Evolutionary conservation across 2,888 invertebrate genomes (phyloP), one percentile per base, ranked within the genome.

Genomic region (Anodontia alba): DNA sequence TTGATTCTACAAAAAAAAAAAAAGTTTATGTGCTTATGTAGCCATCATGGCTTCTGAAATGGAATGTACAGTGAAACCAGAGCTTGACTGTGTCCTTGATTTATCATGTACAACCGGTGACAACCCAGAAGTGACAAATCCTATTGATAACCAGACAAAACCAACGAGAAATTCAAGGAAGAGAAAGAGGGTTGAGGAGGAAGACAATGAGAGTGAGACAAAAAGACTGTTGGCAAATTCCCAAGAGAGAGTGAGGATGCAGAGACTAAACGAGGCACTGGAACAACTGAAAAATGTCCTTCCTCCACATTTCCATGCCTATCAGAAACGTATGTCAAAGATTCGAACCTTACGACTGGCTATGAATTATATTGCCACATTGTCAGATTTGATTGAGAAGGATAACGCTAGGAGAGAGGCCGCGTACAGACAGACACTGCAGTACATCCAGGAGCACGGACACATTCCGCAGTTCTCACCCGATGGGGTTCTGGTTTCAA

Each of bases 331-430:
- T 7, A 84, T 89, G 83, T 91, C 91, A 5, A 91, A 91, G 78
- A 90, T 91, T 26, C 81, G 90, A 62, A 89, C 90, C 7, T 76
- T 91, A 20, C 83, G 89, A 15, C 73, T 89, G n/a, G 91, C 91
- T 33, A 86, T 84, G 73, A 83, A 83, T 51, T 91, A 91, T 68
- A 91, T 91, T n/a, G 70, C 80, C 15, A 78, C 78, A 10, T 69
- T 91, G 33, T 80, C 83, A 26, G 87, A 89, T 23, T 54, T 91
- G 68, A 73, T 91, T 12, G 76, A 81, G 1, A 80, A 87, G 23
- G 88, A 88, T 70, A 76, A 80, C 26, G 71, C 80, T 46, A 76
- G 83, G 42, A 78, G 80, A 15, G 73, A 80, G 51, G 70, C 29
- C 8, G 49, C 43, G 31, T 82, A 84, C 69, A 74, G 62, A 38